Base-by-base conservation (phyloP, 1,140 invertebrate species). In the Drosophila ficusphila region DNA sequence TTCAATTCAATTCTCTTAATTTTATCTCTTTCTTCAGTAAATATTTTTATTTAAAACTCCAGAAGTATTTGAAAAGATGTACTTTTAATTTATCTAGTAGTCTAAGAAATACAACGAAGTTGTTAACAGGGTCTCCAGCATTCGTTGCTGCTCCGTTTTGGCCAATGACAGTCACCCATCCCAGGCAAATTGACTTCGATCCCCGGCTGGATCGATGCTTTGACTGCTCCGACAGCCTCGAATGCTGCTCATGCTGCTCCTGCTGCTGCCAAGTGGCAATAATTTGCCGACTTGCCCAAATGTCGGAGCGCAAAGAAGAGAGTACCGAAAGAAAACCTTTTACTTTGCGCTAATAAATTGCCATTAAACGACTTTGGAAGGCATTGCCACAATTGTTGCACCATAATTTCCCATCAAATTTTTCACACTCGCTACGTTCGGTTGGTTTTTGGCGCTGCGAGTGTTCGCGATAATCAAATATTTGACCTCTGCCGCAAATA, bases 391-490 rank as follows among this genome's bases (percentile, higher is more conserved):
- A 85, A 85, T 85, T 85, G 82, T 85, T 88, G 81, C 82, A 64
- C 85, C 79, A 85, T 89, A 89, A 90, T 89, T 89, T 89, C 85
- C 86, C 85, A 89, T 89, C 88, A 90, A 85, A 89, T 89, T 89
- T 89, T 89, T 89, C 85, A 89, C 85, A 89, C 85, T 89, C 85
- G 82, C 39, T 61, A 60, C 64, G 54, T 49, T 49, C n/a, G 62
- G 60, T 64, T 64, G 60, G 54, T 27, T 46, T 46, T 46, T 46
- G 58, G 61, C 68, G 46, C 76, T 70, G 76, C 68, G 75, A 64
- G 60, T 64, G 42, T 57, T 76, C 64, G 69, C 79, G 86, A 89
- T 89, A 89, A 89, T 89, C 86, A 89, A 89, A 89, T 89, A 89
- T 90, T 89, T 89, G 85, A 89, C 85, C 85, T 89, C 86, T 81